These are phyloP conservation scores for Monodelphis domestica DNA, from an alignment of 2,797 vertebrate species.

Conservation along the genomic window DNA sequence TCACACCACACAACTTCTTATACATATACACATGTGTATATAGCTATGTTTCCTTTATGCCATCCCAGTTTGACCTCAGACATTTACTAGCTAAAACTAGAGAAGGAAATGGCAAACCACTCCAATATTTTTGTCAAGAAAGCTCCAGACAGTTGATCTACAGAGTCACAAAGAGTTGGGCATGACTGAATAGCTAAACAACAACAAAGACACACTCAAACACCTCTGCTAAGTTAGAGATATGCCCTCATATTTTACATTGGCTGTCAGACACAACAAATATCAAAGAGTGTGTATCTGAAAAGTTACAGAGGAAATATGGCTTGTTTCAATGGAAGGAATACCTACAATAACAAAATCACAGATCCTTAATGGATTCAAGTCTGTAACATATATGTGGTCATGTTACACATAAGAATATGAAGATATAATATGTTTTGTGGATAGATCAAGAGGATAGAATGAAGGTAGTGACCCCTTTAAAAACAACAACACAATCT, in stretches of 20 bases:
- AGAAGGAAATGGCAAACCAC: no score
- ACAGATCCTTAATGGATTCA: neutral
- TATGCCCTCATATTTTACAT: neutral
- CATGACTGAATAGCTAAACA: no score
- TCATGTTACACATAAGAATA: neutral
- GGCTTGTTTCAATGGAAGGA: neutral
- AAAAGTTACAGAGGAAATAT: constrained; percentile 28
- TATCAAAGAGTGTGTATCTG: constrained; percentile 2
- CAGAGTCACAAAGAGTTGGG: no score
- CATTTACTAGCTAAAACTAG: neutral
- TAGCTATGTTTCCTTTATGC: neutral
- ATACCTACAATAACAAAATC: neutral
- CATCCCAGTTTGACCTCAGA: constrained; percentile 20
- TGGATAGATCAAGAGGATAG: neutral
- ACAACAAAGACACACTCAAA: no score
- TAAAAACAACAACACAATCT: no score
- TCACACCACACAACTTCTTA: neutral
- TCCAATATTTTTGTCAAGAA: no score
- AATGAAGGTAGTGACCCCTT: neutral
- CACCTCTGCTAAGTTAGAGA: neutral
- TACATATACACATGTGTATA: neutral
- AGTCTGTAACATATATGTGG: neutral
- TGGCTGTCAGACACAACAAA: neutral
- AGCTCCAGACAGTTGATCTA: no score
- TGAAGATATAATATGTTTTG: neutral